phyloP scores from a whole-genome alignment of 2,797 vertebrate genomes.

The Gymnoscopelus braueri region DNA sequence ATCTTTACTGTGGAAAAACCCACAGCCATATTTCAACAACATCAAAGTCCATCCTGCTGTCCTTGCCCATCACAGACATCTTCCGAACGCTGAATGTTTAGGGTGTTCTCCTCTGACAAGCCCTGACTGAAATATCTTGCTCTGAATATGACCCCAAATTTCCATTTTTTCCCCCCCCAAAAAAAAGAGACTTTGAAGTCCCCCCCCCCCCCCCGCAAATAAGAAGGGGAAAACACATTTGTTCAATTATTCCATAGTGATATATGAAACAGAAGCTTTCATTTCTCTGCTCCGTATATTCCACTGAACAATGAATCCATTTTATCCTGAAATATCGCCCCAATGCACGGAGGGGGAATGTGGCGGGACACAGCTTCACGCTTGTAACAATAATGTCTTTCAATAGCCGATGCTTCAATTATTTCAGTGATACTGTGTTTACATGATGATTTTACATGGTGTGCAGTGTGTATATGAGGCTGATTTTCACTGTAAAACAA shows the following conservation, averaged over 20 bases:
- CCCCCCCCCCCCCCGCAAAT: conserved; percentile 30
- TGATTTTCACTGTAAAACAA: conserved; percentile 28
- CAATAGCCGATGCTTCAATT: conserved; percentile 55
- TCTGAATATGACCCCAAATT: conserved; percentile 55
- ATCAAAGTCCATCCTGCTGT: conserved; percentile 59
- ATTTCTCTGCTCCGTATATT: conserved; percentile 58
- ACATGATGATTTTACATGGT: conserved; percentile 48
- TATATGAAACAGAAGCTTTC: conserved; percentile 74
- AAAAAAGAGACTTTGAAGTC: conserved; percentile 49
- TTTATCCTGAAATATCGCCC: conserved; percentile 52
- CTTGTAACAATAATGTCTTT: conserved; percentile 44
- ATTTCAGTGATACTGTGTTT: conserved; percentile 49
- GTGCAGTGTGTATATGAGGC: conserved; percentile 23
- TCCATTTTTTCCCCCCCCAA: conserved; percentile 30
- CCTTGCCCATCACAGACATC: conserved; percentile 49
- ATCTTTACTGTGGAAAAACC: conserved; percentile 58
- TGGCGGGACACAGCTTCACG: conserved; percentile 50
- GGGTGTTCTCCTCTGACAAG: conserved; percentile 43
- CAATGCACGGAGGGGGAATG: conserved; percentile 1
- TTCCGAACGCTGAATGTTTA: conserved; percentile 38
- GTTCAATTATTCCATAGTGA: conserved; percentile 66
- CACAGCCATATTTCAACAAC: conserved; percentile 50
- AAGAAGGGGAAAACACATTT: conserved; percentile 64
- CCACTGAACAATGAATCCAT: conserved; percentile 72
- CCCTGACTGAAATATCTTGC: conserved; percentile 53